Evolutionary conservation across 1,140 invertebrate genomes (phyloP).

Genomic region (Drosophila nikananu): DNA sequence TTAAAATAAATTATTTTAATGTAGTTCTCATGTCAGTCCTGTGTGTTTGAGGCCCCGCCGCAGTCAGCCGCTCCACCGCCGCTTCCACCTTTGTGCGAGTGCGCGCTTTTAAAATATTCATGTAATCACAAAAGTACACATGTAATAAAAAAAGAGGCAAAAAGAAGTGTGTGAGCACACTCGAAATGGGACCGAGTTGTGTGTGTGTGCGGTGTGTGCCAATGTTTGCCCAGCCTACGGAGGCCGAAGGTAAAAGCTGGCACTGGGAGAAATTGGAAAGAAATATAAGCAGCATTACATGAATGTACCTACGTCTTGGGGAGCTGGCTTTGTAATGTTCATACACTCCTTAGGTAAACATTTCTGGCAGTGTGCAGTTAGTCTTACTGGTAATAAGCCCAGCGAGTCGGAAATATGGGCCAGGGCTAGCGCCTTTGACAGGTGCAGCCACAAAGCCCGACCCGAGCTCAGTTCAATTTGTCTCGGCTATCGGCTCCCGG

Average conservation of each 20-base stretch:
- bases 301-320: no score
- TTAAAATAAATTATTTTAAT: constrained; percentile 85
- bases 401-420: constrained; percentile 44
- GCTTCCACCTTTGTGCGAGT: constrained; percentile 33
- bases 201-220: constrained; percentile 45
- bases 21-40: constrained; percentile 79
- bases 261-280: constrained; percentile 3
- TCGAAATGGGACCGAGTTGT: constrained; percentile 57
- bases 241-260: constrained; percentile 26
- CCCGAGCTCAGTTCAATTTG: constrained; percentile 41
- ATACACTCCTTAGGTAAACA: background rate
- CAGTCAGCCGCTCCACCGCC: constrained; percentile 9
- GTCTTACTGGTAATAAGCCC: constrained; percentile 60
- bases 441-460: constrained; percentile 37
- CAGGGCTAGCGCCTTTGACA: constrained; percentile 52
- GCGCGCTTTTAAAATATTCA: constrained; percentile 82
- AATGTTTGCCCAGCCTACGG: constrained; percentile 61
- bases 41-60: constrained; percentile 20
- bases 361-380: constrained; percentile 30
- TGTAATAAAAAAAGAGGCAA: constrained; percentile 71
- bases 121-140: constrained; percentile 84
- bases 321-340: background rate
- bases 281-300: no score
- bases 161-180: constrained; percentile 36
- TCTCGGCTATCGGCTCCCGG: constrained; percentile 11